Base-by-base conservation (phyloP, 2,888 invertebrate genomes). In the Chrysina gloriosa region DNA sequence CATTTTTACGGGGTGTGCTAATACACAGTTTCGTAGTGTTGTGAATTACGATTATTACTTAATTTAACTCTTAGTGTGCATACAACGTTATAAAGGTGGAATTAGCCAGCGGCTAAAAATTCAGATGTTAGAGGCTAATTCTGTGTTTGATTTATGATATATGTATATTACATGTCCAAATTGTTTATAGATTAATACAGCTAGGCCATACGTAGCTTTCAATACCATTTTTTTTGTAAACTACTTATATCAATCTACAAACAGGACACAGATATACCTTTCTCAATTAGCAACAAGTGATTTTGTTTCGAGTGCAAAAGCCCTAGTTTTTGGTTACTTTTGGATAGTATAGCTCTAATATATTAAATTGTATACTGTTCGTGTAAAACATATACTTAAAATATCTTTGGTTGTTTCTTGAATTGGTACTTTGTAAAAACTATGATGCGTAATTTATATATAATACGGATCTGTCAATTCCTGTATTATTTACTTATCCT, bases 211-310 rank as follows among this genome's bases (percentile, higher is more conserved):
- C 21, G 39, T 39, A 36, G 23, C 6, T 56, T 56, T 50, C 25
- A 25, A 56, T 54, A 56, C n/a, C 23, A 7, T 54, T 21, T 31
- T 54, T 34, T 54, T 27, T 19, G 14, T 11, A 27, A 42, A 16
- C 16, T 42, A 50, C 34, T 39, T 39, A 34, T 47, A 56, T 58
- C 25, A 56, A 66, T 47, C 58, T 66, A 45, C 34, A 66, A 47
- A 31, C 58, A 58, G 66, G 58, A 27, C 58, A 31, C 11, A 39
- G 36, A 39, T 58, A 66, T 29, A 65, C 69, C 63, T 52, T 65
- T 63, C 69, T 64, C 69, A 61, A 65, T 64, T 72, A 72, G 72
- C 72, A 71, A 70, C 69, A 67, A 65, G 71, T 71, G 70, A 67
- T 63, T 70, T 68, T 50, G 29, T 65, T 69, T 31, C 52, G 39